These are phyloP conservation scores for Vespertilio murinus DNA, from an alignment of 2,797 vertebrate species.

Conservation along the genomic window DNA sequence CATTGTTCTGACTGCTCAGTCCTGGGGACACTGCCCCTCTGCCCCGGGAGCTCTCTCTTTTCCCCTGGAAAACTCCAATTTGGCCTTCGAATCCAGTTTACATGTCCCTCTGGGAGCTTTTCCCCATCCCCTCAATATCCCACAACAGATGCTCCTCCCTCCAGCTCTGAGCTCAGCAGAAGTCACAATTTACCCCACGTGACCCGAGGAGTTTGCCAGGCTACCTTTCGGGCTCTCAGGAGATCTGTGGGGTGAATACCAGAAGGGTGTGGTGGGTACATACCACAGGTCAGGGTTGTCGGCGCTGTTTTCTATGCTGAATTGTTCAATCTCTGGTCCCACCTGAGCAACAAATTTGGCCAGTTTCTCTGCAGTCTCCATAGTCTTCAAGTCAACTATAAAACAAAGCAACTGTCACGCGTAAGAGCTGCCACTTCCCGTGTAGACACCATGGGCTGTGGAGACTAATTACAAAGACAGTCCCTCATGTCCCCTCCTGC, in stretches of 20 bases:
- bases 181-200: not conserved
- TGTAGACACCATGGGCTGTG: not conserved
- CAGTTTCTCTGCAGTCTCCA: slow-evolving; percentile 87
- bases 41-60: not conserved
- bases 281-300: slow-evolving; percentile 88
- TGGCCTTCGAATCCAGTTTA: not conserved
- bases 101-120: not conserved
- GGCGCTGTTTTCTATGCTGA: slow-evolving; percentile 87
- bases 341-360: slow-evolving; percentile 87
- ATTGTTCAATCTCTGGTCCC: slow-evolving; percentile 88
- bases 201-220: not conserved
- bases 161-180: not conserved
- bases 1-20: not conserved
- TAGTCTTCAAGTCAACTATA: slow-evolving; percentile 86
- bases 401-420: not conserved
- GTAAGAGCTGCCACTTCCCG: not conserved
- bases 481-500: too few relatives aligned
- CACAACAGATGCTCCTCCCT: not conserved
- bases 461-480: not conserved
- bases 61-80: not conserved
- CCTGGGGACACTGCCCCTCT: not conserved
- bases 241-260: not conserved
- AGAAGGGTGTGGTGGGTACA: slow-evolving; percentile 32
- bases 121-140: not conserved
- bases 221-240: not conserved